Base-by-base conservation (phyloP, 1,140 invertebrate species). In the Holotrichia oblita region DNA sequence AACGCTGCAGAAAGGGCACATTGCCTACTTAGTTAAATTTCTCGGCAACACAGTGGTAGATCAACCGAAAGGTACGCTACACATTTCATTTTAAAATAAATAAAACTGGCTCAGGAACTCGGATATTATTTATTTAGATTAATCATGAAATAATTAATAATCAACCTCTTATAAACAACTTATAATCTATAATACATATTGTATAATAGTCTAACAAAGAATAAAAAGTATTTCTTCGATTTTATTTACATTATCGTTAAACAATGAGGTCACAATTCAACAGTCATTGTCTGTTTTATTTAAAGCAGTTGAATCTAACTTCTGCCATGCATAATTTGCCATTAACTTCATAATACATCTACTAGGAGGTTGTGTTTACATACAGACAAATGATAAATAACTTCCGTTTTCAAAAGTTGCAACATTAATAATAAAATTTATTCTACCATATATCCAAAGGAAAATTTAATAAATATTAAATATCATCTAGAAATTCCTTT, bases 21-120 rank as follows among this genome's bases (percentile, higher is more conserved):
- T 98, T 81, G 96, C 95, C 48, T 99, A 98, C 91, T 92, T 98
- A 89, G 97, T 99, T 87, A 99, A 99, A 96, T 99, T 98, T 91
- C 91, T 98, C 85, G 97, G 97, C 81, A 96, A 94, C 85, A 96
- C 95, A 69, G 93, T 94, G 84, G 97, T 99, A 55, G 96, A 98
- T 83, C 94, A 97, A 88, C 95, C 97, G 4, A 99, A 99, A 90
- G 97, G 97, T 85, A 81, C 73, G 17, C 10, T 69, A 22, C 64
- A 20, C 0, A 27, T 9, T 69, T 69, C 2, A 10, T 20, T 20
- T 3, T 69, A 20, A 69, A 24, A 69, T 34, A 34, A 34, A 34
- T 2, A 34, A 34, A 34, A 34, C n/a, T n/a, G n/a, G n/a, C n/a
- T n/a, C n/a, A 34, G 2, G 1, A 34, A 34, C 27, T 34, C 4